These are phyloP conservation scores for Alexandromys fortis DNA, from an alignment of 2,113 vertebrate species.

Conservation along the genomic window DNA sequence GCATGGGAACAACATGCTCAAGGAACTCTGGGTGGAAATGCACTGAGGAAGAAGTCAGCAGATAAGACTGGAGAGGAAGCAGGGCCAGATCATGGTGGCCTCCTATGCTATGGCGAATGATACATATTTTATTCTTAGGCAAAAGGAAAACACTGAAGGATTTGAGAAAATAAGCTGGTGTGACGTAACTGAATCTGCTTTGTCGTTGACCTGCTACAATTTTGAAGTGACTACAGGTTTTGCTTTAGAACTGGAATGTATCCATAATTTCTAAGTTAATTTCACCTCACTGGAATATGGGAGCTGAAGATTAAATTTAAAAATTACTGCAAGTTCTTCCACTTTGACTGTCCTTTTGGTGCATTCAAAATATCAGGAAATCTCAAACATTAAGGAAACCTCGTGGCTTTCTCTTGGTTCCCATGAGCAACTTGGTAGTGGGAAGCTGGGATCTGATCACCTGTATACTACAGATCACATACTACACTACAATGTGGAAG, in stretches of 20 bases:
- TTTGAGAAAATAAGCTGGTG: background rate
- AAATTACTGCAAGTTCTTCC: background rate
- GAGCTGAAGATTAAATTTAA: background rate
- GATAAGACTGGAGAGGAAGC: background rate
- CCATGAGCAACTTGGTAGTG: background rate
- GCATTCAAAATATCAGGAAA: constrained; percentile 25
- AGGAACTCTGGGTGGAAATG: background rate
- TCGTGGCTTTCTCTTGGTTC: background rate
- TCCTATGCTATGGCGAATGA: background rate
- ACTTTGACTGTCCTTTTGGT: background rate
- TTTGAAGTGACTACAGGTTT: background rate
- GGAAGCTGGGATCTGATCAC: background rate
- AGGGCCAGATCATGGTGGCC: background rate
- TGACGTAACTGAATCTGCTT: too few species aligned
- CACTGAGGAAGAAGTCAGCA: background rate
- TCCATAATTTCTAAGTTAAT: background rate
- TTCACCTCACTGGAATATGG: background rate
- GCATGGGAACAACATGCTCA: background rate
- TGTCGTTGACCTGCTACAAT: background rate
- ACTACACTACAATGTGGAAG: background rate
- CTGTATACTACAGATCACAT: background rate
- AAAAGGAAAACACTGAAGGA: background rate
- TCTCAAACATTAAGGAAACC: background rate
- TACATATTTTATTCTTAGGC: background rate
- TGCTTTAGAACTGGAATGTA: background rate